These are phyloP conservation scores for Neodon shergylaensis DNA, from an alignment of 2,113 vertebrate genomes.

Conservation along the genomic window DNA sequence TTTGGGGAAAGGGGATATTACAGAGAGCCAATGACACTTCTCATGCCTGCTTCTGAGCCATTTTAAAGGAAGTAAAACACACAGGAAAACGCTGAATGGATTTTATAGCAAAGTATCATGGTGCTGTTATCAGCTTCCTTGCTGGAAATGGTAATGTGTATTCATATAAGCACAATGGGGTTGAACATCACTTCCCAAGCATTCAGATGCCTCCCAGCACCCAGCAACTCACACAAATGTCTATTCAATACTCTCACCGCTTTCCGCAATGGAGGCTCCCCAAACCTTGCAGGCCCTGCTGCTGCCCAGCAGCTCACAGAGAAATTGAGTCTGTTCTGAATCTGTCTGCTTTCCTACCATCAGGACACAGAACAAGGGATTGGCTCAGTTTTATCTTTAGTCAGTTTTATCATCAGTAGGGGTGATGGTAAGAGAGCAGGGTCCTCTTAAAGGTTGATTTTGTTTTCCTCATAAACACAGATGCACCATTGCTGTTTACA, in stretches of 20 bases:
- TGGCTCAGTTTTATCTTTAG: not conserved
- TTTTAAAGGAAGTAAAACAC: conserved; percentile 69
- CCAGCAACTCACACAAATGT: conserved; percentile 63
- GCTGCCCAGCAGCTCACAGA: conserved; percentile 33
- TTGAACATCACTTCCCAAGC: conserved; percentile 75
- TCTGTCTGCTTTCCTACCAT: not conserved
- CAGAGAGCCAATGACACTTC: conserved; percentile 60
- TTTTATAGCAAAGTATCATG: conserved; percentile 78
- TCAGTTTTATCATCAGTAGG: not conserved
- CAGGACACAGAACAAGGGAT: not conserved
- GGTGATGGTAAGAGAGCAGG: not conserved
- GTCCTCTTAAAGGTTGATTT: not conserved
- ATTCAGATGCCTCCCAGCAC: conserved; percentile 61
- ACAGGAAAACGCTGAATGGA: conserved; percentile 71
- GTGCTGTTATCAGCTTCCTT: conserved; percentile 76
- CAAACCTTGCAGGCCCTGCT: conserved; percentile 14
- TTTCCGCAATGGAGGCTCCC: conserved; percentile 39
- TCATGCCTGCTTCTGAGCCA: conserved; percentile 45
- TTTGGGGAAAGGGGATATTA: conserved; percentile 65
- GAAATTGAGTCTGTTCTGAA: conserved; percentile 7
- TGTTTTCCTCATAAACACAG: not conserved
- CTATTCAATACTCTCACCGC: conserved; percentile 34
- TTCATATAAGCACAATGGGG: conserved; percentile 81
- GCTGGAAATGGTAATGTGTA: conserved; percentile 75
- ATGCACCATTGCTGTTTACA: not conserved